These are phyloP conservation scores for Tribolium freemani DNA, from an alignment of 2,888 invertebrate genomes.

Conservation along the genomic window DNA sequence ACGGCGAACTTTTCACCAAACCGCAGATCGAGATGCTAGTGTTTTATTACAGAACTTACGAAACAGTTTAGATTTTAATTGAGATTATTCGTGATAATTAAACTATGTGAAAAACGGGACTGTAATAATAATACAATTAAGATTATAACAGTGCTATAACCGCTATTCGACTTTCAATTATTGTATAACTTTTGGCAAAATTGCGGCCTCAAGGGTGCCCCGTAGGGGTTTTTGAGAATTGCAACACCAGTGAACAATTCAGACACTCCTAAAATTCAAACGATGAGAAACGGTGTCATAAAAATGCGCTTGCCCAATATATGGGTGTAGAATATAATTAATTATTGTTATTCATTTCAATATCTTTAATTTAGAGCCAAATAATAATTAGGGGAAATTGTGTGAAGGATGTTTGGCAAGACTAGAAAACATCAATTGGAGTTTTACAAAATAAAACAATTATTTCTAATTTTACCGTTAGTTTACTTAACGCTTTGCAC, in stretches of 20 bases:
- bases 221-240: neutral
- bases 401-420: slow-evolving; percentile 20
- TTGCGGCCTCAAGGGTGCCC: neutral
- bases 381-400: neutral
- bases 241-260: neutral
- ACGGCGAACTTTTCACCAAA: neutral
- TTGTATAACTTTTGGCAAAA: slow-evolving; percentile 4
- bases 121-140: slow-evolving; percentile 25
- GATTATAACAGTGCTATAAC: slow-evolving; percentile 24
- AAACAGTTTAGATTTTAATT: slow-evolving; percentile 1
- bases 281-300: slow-evolving; percentile 1
- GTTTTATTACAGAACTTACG: neutral
- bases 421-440: neutral
- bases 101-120: slow-evolving; percentile 38
- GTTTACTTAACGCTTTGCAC: neutral
- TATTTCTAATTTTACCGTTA: neutral
- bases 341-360: slow-evolving; percentile 1
- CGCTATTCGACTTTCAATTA: slow-evolving; percentile 26
- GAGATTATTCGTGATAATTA: slow-evolving; percentile 15
- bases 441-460: neutral
- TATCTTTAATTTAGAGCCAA: neutral
- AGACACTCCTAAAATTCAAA: slow-evolving; percentile 7
- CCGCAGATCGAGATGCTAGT: neutral
- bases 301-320: slow-evolving; percentile 19
- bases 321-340: slow-evolving; percentile 18